Evolutionary conservation across 2,797 vertebrate species (phyloP).

Genomic region (Thamnophis elegans): DNA sequence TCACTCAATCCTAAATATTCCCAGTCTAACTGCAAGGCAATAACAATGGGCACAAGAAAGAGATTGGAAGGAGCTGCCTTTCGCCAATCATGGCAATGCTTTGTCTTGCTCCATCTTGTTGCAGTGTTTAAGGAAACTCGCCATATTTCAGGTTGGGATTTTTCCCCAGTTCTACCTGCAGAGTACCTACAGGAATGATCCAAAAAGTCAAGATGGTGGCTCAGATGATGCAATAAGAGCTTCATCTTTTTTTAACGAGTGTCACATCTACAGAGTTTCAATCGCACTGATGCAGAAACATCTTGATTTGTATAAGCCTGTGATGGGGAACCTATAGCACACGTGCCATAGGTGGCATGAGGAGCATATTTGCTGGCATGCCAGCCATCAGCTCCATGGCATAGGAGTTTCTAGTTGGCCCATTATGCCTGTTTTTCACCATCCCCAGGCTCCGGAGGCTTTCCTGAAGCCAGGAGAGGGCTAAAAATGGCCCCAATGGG

Average conservation of each 20-base stretch:
- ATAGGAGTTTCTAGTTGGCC: no score
- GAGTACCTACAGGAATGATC: not conserved
- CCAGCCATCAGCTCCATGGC: no score
- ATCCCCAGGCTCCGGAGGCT: no score
- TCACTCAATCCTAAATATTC: not conserved
- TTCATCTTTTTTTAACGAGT: not conserved
- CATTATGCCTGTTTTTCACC: no score
- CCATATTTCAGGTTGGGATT: not conserved
- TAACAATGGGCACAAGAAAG: not conserved
- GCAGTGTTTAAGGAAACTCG: not conserved
- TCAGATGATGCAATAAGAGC: not conserved
- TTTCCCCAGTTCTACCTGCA: not conserved
- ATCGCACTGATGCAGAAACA: not conserved
- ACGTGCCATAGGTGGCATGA: no score
- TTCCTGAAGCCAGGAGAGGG: no score
- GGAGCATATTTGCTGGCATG: no score
- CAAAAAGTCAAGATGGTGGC: not conserved
- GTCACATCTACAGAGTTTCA: not conserved
- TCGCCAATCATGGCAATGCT: not conserved
- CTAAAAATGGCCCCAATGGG: no score
- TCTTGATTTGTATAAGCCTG: not conserved
- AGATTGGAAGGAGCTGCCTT: not conserved
- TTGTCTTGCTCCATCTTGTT: not conserved
- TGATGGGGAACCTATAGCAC: no score
- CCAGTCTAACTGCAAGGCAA: not conserved